phyloP scores from a whole-genome alignment of 1,140 invertebrate species.

The Panulirus ornatus region DNA sequence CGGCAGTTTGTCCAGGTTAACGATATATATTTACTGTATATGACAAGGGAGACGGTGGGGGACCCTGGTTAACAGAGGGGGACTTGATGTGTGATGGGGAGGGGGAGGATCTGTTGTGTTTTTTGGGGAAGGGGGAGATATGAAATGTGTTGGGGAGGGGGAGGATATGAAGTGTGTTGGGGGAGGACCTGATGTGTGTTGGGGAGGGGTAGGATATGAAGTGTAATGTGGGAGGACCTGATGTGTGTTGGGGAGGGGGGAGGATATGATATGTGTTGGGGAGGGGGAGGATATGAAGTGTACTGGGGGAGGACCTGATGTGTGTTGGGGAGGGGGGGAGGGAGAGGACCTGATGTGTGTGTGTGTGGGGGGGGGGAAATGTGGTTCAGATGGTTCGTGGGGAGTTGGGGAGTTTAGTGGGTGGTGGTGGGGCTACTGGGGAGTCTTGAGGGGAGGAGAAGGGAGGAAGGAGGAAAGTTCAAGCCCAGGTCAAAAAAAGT shows the following conservation, averaged over 20 bases:
- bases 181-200: not conserved
- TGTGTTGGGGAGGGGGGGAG: not conserved
- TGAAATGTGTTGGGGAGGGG: not conserved
- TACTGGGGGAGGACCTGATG: not conserved
- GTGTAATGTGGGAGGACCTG: not conserved
- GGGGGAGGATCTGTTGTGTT: not conserved
- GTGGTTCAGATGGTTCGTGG: not conserved
- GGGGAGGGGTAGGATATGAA: not conserved
- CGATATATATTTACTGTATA: too few species aligned
- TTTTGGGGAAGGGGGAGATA: too few species aligned
- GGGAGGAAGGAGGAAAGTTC: not conserved
- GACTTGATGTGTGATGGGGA: not conserved
- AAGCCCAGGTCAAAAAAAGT: not conserved
- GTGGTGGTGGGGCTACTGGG: not conserved
- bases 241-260: not conserved
- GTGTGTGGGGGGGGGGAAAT: too few species aligned
- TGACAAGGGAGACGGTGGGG: too few species aligned
- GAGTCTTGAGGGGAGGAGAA: not conserved
- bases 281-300: not conserved
- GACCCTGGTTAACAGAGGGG: too few species aligned
- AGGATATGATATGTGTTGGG: not conserved
- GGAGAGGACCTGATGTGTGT: not conserved
- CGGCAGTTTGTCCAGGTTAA: slow-evolving; percentile 21
- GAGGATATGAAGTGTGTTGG: not conserved
- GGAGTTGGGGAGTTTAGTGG: not conserved